Conservation (phyloP, 1,140 invertebrate species). For the Drosophila oshimai region DNA sequence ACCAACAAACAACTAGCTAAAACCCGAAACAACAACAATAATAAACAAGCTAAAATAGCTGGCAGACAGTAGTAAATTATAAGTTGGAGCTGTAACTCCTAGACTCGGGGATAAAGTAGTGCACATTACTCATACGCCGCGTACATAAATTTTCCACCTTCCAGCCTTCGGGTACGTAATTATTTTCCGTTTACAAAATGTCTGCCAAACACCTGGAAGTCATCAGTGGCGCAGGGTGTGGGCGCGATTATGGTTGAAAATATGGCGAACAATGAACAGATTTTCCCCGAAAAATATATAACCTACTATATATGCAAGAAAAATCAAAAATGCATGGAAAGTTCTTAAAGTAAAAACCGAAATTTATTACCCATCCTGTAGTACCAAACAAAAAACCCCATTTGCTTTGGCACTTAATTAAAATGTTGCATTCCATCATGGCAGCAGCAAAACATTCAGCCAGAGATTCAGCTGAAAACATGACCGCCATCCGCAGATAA, state of each 20-base stretch:
- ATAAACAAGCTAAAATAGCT: conserved; percentile 66
- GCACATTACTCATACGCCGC: conserved; percentile 75
- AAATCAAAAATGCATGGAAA: background rate
- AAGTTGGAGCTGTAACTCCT: conserved; percentile 64
- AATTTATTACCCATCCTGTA: conserved; percentile 8
- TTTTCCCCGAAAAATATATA: background rate
- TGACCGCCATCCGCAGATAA: conserved; percentile 33
- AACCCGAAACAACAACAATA: conserved; percentile 37
- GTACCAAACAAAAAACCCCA: background rate
- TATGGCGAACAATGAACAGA: conserved; percentile 11
- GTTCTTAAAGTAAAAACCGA: conserved; percentile 4
- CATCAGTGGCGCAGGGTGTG: conserved; percentile 1
- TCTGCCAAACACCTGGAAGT: conserved; percentile 55
- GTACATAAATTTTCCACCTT: conserved; percentile 68
- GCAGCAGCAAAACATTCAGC: conserved; percentile 16
- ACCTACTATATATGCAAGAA: background rate
- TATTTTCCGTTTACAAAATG: conserved; percentile 80
- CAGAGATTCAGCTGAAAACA: conserved; percentile 21
- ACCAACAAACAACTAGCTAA: conserved; percentile 47
- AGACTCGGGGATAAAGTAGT: conserved; percentile 54
- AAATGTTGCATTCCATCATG: conserved; percentile 37
- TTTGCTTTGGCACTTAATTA: conserved; percentile 51
- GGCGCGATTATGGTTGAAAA: background rate
- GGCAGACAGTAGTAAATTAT: conserved; percentile 78
- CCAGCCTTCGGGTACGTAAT: conserved; percentile 57